phyloP scores from a whole-genome alignment of 2,888 invertebrate genomes.

The Agapetus fuscipes region DNA sequence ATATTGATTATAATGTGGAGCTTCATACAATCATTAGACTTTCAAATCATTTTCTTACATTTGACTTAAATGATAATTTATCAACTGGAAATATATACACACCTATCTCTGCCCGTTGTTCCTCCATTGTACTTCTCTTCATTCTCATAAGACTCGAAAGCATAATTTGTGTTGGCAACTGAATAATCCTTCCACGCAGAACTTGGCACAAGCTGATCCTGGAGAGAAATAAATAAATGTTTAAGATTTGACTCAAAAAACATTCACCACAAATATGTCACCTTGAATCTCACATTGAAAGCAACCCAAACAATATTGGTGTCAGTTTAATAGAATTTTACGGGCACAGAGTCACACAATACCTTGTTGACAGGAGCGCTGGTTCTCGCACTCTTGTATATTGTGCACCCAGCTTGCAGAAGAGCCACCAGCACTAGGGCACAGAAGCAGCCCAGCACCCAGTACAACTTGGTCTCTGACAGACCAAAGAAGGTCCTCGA shows the following conservation, averaged over 20 bases:
- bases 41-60: no score
- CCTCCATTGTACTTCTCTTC: slow-evolving; percentile 56
- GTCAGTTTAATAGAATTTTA: no score
- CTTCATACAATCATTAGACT: no score
- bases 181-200: slow-evolving; percentile 87
- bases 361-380: slow-evolving; percentile 45
- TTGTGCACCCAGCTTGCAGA: slow-evolving; percentile 75
- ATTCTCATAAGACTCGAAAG: slow-evolving; percentile 79
- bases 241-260: background rate
- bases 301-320: no score
- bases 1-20: no score
- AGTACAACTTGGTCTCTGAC: slow-evolving; percentile 67
- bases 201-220: slow-evolving; percentile 76
- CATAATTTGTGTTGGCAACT: slow-evolving; percentile 76
- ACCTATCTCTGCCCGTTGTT: slow-evolving; percentile 21
- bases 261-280: background rate
- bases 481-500: slow-evolving; percentile 50
- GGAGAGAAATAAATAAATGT: background rate
- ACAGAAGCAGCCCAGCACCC: slow-evolving; percentile 71
- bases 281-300: no score
- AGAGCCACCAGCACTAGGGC: slow-evolving; percentile 71
- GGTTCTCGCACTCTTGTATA: slow-evolving; percentile 46
- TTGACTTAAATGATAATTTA: no score
- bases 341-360: no score
- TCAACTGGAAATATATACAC: no score